Evolutionary conservation across 1,140 invertebrate genomes (phyloP), one percentile per base, ranked within the genome.

Genomic region (Drosophila ercepeae): DNA sequence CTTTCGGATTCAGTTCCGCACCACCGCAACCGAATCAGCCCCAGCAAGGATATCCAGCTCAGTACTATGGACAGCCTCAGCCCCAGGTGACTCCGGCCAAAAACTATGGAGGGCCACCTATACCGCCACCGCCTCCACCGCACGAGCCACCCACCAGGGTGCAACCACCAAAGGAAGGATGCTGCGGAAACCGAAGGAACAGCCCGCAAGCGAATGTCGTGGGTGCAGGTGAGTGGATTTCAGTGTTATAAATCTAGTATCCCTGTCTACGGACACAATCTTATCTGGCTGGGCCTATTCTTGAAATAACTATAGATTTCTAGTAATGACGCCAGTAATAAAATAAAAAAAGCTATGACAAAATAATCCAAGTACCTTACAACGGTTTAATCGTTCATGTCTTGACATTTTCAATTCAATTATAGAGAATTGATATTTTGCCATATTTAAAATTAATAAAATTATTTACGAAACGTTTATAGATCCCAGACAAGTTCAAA

Each of bases 151-250:
- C 48, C 1, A 18, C 49, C 4, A 21, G 53, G 7, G 46, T 74
- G 32, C 48, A 54, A 11, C 45, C 21, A 5, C 77, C 61, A 1
- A 19, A 36, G 4, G 25, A 1, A 1, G 72, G 81, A 25, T 86
- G 82, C 44, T 78, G 21, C 13, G 49, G 21, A 0, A 48, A 34
- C 23, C 57, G 50, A 4, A 63, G 3, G 18, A 86, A 88, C 48
- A 89, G 70, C 13, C 82, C 82, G 0, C 82, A 86, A 27, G 42
- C 32, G 1, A 82, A 88, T 27, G 64, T 74, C 0, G 41, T 55
- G 6, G 57, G 39, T 6, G 23, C 74, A 36, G 82, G 82, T 86
- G 34, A 53, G 74, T 59, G 34, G 14, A 2, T 34, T 0, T 23
- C 1, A 34, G n/a, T 45, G 44, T n/a, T n/a, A n/a, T n/a, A n/a